A percentile compares a stretch with the other conserved stretches of the same genome.
These are phyloP conservation scores for Daktulosphaira vitifoliae DNA, from an alignment of 1,140 invertebrate genomes.

Conservation along the genomic window DNA sequence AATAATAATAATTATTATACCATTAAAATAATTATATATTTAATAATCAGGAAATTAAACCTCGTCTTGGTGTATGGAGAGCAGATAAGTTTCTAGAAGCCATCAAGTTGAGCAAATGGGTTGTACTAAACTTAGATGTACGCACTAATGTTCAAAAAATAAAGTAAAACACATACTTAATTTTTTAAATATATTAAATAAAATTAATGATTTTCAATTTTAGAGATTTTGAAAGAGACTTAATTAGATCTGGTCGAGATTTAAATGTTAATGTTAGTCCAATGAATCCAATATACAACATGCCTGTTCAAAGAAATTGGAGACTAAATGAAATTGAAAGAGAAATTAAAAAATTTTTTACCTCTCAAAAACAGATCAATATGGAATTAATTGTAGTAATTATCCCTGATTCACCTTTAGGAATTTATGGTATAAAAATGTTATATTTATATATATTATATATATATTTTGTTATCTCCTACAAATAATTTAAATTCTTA, in stretches of 20 bases:
- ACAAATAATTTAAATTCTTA: neutral
- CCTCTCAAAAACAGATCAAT: neutral
- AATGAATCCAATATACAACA: neutral
- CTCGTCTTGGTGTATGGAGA: conserved; percentile 45
- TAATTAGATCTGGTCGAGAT: neutral
- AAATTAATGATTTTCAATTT: neutral
- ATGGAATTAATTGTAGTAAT: conserved; percentile 49
- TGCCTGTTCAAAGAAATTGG: neutral
- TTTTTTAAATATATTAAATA: neutral
- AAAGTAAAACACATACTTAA: neutral
- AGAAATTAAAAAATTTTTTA: neutral
- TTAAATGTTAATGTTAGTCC: neutral
- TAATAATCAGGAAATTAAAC: neutral
- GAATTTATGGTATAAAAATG: conserved; percentile 11
- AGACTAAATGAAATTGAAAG: neutral
- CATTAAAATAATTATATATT: no score
- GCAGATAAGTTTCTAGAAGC: conserved; percentile 41
- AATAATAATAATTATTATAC: no score
- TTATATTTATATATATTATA: neutral
- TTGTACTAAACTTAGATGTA: conserved; percentile 43
- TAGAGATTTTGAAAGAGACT: neutral
- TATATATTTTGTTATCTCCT: conserved; percentile 39
- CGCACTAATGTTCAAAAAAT: conserved; percentile 3
- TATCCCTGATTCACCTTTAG: conserved; percentile 41
- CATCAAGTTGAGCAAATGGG: conserved; percentile 42